These are phyloP conservation scores for Neosalanx taihuensis DNA, from an alignment of 2,797 vertebrate species.

Conservation along the genomic window DNA sequence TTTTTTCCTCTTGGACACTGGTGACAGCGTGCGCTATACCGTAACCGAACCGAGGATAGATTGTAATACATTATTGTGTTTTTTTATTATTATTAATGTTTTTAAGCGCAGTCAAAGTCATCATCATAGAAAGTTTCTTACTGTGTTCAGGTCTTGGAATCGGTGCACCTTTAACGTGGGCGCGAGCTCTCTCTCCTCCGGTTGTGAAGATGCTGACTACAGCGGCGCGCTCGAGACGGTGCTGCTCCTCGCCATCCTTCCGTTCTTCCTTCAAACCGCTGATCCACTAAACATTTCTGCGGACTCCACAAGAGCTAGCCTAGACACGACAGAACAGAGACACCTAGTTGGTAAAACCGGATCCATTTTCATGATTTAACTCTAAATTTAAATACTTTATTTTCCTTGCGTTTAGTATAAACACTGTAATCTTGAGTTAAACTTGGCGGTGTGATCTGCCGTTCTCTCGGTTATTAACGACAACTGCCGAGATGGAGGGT, in stretches of 20 bases:
- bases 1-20: not conserved
- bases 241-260: constrained; percentile 38
- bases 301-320: constrained; percentile 15
- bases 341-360: too few species aligned
- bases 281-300: constrained; percentile 44
- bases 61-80: too few species aligned
- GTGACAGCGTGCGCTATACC: not conserved
- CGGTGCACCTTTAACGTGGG: constrained; percentile 5
- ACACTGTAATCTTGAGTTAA: not conserved
- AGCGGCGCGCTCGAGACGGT: constrained; percentile 55
- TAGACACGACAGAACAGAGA: too few species aligned
- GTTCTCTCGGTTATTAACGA: constrained; percentile 23
- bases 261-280: constrained; percentile 40
- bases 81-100: too few species aligned
- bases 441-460: not conserved
- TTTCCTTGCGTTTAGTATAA: too few species aligned
- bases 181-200: not conserved
- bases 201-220: constrained; percentile 41
- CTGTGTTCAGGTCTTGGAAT: not conserved
- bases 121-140: not conserved
- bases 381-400: too few species aligned
- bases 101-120: not conserved
- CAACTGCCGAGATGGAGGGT: not conserved
- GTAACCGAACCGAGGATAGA: too few species aligned
- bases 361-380: too few species aligned